These are phyloP conservation scores for Colistium nudipinnis DNA, from an alignment of 2,113 vertebrate genomes.

Conservation along the genomic window DNA sequence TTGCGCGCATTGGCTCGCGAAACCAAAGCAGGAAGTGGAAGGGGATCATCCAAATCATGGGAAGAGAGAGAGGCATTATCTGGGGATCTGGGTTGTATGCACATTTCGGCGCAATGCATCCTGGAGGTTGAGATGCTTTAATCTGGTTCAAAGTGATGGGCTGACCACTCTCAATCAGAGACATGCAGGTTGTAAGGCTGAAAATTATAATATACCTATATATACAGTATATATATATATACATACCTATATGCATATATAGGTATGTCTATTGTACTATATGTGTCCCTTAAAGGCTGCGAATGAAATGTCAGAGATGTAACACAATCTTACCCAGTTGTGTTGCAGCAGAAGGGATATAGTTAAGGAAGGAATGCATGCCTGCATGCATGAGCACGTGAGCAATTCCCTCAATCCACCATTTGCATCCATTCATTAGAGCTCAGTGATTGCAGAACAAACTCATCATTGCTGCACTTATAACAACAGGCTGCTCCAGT, in stretches of 20 bases:
- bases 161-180: no score
- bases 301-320: not conserved
- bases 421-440: slow-evolving; percentile 8
- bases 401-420: not conserved
- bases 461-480: not conserved
- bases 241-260: no score
- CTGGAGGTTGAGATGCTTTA: not conserved
- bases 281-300: not conserved
- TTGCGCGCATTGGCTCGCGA: not conserved
- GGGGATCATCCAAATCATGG: not conserved
- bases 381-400: not conserved
- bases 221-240: no score
- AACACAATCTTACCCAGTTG: not conserved
- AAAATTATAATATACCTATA: not conserved
- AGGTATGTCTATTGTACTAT: no score
- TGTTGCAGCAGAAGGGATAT: not conserved
- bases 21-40: not conserved
- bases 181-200: not conserved
- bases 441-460: not conserved
- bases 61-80: not conserved
- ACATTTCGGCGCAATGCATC: not conserved
- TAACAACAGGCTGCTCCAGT: slow-evolving; percentile 1
- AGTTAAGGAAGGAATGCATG: no score
- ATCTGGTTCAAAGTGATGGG: not conserved
- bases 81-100: not conserved